Evolutionary conservation across 2,797 vertebrate genomes (phyloP).

Genomic region (Gallinago stenura): DNA sequence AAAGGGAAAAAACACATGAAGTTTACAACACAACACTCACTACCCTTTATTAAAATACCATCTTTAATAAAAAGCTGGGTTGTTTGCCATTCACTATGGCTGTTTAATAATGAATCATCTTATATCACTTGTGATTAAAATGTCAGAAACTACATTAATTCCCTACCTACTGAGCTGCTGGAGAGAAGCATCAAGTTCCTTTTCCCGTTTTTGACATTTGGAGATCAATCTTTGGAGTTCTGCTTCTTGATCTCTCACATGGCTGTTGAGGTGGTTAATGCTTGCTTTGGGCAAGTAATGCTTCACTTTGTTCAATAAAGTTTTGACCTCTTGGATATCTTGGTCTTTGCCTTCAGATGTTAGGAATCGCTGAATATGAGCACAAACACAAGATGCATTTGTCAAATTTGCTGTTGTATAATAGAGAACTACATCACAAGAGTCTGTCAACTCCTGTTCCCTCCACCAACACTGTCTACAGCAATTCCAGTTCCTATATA

Average conservation of each 20-base stretch:
- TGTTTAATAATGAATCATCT: background rate
- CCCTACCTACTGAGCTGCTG: constrained; percentile 83
- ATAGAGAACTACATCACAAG: background rate
- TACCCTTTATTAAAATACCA: background rate
- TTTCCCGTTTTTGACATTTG: constrained; percentile 81
- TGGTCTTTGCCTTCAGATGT: constrained; percentile 82
- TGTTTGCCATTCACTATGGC: background rate
- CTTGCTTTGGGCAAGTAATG: constrained; percentile 81
- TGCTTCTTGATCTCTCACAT: constrained; percentile 86
- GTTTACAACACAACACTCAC: background rate
- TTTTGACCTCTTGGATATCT: constrained; percentile 83
- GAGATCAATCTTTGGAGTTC: constrained; percentile 84
- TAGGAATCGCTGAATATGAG: constrained; percentile 83
- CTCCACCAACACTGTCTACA: background rate
- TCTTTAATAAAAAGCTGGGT: background rate
- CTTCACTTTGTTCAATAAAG: constrained; percentile 79
- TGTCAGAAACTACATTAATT: background rate
- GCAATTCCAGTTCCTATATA: background rate
- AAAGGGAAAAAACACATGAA: background rate
- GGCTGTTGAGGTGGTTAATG: constrained; percentile 80
- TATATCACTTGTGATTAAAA: background rate
- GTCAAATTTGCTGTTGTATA: background rate
- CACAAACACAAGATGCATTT: background rate
- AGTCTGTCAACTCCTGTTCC: background rate
- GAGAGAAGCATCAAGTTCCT: constrained; percentile 80